Evolutionary conservation across 2,888 invertebrate genomes (phyloP).

Genomic region (Antheraea yamamai): DNA sequence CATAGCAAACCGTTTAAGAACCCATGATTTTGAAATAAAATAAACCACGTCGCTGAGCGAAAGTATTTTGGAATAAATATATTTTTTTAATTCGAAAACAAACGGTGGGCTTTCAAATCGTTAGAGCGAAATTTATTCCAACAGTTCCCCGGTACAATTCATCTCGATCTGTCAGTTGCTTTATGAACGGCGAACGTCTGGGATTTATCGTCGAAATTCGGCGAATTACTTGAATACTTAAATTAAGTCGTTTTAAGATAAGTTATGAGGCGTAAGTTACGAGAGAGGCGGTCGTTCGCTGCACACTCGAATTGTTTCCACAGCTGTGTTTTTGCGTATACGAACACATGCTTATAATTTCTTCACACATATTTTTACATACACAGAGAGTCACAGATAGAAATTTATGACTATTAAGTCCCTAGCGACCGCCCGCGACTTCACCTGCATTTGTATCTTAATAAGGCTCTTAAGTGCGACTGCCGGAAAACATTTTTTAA

Average conservation of each 20-base stretch:
- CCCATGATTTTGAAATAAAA: neutral
- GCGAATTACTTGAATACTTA: conserved; percentile 21
- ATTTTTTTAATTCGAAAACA: neutral
- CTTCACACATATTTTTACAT: too few relatives aligned
- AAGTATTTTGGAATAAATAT: neutral
- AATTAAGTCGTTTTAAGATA: conserved; percentile 19
- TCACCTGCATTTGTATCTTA: too few relatives aligned
- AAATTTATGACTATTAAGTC: too few relatives aligned
- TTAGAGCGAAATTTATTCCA: conserved; percentile 1
- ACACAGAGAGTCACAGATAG: too few relatives aligned
- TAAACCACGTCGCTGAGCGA: neutral
- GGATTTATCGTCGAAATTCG: conserved; percentile 36
- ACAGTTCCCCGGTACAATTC: conserved; percentile 24
- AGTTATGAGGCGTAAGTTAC: conserved; percentile 15
- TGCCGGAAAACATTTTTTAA: too few relatives aligned
- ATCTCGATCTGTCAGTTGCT: conserved; percentile 31
- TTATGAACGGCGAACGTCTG: conserved; percentile 27
- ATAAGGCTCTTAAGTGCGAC: too few relatives aligned
- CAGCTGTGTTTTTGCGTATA: neutral
- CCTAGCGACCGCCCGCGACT: too few relatives aligned
- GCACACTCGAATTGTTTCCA: neutral
- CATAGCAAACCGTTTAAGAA: neutral
- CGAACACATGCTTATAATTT: too few relatives aligned
- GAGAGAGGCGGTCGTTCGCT: neutral
- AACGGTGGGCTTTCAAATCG: neutral